Evolutionary conservation across 2,888 invertebrate genomes (phyloP).

Genomic region (Dicyrtoma fusca): DNA sequence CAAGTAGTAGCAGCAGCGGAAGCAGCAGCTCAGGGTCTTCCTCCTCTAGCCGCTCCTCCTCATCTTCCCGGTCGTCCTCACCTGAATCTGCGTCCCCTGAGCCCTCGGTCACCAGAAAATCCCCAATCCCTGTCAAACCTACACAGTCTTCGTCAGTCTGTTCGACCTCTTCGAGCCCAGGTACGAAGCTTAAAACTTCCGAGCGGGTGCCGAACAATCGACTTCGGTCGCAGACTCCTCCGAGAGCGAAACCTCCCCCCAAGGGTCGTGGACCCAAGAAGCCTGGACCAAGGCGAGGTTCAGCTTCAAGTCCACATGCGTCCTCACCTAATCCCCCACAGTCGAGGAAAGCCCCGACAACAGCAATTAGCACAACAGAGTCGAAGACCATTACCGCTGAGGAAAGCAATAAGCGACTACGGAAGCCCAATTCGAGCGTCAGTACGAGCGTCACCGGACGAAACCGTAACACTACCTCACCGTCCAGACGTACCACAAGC

Average conservation of each 20-base stretch:
- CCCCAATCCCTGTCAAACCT: conserved; percentile 21
- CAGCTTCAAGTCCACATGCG: conserved; percentile 51
- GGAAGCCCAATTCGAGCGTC: conserved; percentile 9
- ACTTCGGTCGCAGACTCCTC: conserved; percentile 73
- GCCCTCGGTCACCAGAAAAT: conserved; percentile 43
- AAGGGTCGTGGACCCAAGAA: conserved; percentile 55
- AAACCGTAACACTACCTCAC: conserved; percentile 11
- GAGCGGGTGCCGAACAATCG: conserved; percentile 75
- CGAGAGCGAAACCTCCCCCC: conserved; percentile 72
- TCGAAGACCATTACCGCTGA: conserved; percentile 19
- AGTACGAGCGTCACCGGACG: neutral
- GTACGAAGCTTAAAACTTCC: conserved; percentile 83
- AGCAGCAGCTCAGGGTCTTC: conserved; percentile 50
- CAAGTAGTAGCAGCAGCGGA: conserved; percentile 61
- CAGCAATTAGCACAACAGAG: conserved; percentile 5
- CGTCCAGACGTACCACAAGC: conserved; percentile 33
- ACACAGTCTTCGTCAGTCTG: conserved; percentile 36
- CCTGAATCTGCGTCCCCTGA: conserved; percentile 56
- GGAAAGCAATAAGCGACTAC: conserved; percentile 13
- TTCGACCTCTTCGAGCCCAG: conserved; percentile 64
- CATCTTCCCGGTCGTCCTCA: conserved; percentile 55
- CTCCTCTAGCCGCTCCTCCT: conserved; percentile 51
- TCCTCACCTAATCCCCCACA: conserved; percentile 45
- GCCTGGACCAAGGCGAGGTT: conserved; percentile 55
- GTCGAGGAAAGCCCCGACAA: conserved; percentile 63